These are phyloP conservation scores for Cyclopterus lumpus DNA, from an alignment of 2,797 vertebrate species.

Conservation along the genomic window DNA sequence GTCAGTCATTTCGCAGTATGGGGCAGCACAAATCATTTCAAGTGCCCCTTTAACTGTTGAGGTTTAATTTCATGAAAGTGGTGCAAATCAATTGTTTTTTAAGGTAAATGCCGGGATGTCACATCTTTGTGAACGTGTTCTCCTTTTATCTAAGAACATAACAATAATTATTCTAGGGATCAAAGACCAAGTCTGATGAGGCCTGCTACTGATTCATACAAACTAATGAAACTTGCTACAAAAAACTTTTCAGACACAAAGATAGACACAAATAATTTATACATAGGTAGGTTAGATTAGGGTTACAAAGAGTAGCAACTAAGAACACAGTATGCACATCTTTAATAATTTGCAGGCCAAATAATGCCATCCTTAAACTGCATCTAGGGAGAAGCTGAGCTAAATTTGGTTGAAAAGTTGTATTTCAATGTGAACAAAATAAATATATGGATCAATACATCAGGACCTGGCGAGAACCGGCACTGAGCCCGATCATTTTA, in stretches of 20 bases:
- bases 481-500: no score
- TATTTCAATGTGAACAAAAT: background rate
- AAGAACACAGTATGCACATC: background rate
- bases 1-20: slow-evolving; percentile 24
- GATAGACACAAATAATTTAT: background rate
- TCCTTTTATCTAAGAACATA: slow-evolving; percentile 22
- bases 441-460: background rate
- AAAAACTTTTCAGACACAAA: background rate
- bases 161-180: slow-evolving; percentile 6
- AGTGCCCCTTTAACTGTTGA: slow-evolving; percentile 41
- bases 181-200: slow-evolving; percentile 18
- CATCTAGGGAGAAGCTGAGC: background rate
- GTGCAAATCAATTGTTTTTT: slow-evolving; percentile 33
- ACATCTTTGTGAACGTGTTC: slow-evolving; percentile 20
- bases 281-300: background rate
- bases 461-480: background rate
- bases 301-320: background rate
- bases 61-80: slow-evolving; percentile 49
- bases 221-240: slow-evolving; percentile 5
- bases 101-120: slow-evolving; percentile 25
- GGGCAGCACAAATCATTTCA: slow-evolving; percentile 54
- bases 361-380: background rate
- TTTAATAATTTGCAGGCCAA: background rate
- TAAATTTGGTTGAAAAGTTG: background rate
- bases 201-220: slow-evolving; percentile 30